Conservation (phyloP, 2,888 invertebrate species). For the Chorisops tibialis region DNA sequence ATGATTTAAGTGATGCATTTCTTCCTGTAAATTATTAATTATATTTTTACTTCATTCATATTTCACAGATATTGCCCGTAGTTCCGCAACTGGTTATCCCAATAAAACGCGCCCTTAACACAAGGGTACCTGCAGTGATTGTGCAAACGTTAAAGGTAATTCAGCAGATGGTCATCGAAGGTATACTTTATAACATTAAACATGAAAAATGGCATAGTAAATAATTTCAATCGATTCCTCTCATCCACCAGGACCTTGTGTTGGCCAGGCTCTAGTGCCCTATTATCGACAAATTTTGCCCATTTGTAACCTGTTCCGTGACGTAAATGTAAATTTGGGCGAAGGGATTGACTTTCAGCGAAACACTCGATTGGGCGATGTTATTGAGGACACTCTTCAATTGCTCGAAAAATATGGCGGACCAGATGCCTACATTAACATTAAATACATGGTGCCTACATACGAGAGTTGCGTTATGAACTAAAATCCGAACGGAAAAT, state of each 20-base stretch:
- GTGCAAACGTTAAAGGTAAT: constrained; percentile 77
- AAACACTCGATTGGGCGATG: constrained; percentile 81
- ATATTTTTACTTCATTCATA: too few species aligned
- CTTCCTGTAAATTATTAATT: too few species aligned
- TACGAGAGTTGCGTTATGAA: constrained; percentile 75
- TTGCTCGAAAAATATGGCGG: constrained; percentile 88
- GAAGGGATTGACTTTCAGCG: constrained; percentile 85
- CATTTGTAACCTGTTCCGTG: constrained; percentile 76
- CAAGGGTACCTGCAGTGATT: constrained; percentile 75
- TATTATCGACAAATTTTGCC: constrained; percentile 94
- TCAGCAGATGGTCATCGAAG: constrained; percentile 79
- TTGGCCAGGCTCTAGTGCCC: constrained; percentile 93
- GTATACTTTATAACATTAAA: constrained; percentile 47
- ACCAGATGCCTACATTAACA: constrained; percentile 94
- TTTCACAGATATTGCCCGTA: constrained; percentile 64
- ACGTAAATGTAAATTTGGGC: constrained; percentile 69
- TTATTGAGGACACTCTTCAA: constrained; percentile 89
- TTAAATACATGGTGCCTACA: constrained; percentile 98
- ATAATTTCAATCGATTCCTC: not conserved
- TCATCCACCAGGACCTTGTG: constrained; percentile 45
- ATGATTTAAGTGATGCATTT: too few species aligned
- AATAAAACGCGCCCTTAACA: constrained; percentile 85
- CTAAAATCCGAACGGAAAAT: not conserved
- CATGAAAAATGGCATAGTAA: not conserved
- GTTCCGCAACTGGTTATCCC: constrained; percentile 90